Evolutionary conservation across 2,888 invertebrate genomes (phyloP).

Genomic region (Cheilosia scutellata): DNA sequence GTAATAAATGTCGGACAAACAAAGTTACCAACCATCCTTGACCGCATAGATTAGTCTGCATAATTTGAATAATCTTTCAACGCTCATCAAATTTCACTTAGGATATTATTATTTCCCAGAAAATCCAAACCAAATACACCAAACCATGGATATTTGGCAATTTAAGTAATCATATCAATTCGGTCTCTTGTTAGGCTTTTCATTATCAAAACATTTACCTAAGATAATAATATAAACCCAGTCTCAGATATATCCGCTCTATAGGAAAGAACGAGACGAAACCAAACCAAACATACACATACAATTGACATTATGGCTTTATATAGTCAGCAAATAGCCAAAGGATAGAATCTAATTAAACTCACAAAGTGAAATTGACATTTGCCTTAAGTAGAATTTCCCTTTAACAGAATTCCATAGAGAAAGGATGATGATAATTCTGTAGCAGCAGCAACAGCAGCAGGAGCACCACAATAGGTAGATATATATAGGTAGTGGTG

Average conservation of each 20-base stretch:
- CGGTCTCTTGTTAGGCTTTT: constrained; percentile 14
- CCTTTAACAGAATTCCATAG: constrained; percentile 9
- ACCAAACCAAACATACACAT: background rate
- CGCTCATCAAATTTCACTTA: no score
- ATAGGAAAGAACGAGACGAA: background rate
- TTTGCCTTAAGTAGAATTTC: constrained; percentile 26
- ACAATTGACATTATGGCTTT: constrained; percentile 26
- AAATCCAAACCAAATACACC: no score
- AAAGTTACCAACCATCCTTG: no score
- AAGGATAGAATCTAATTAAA: constrained; percentile 58
- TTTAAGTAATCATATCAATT: constrained; percentile 33
- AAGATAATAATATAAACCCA: no score
- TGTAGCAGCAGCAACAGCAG: no score
- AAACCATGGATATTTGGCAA: constrained; percentile 19
- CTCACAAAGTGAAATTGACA: constrained; percentile 40
- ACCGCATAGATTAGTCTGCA: no score
- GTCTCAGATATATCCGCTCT: no score
- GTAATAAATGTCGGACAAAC: no score
- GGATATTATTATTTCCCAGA: no score
- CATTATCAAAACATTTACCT: constrained; percentile 33
- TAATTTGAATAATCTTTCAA: no score
- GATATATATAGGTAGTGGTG: background rate
- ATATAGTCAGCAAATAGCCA: constrained; percentile 25
- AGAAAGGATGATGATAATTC: constrained; percentile 15
- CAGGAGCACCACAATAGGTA: no score